Base-by-base conservation (phyloP, 2,797 vertebrate genomes). In the Luscinia megarhynchos region DNA sequence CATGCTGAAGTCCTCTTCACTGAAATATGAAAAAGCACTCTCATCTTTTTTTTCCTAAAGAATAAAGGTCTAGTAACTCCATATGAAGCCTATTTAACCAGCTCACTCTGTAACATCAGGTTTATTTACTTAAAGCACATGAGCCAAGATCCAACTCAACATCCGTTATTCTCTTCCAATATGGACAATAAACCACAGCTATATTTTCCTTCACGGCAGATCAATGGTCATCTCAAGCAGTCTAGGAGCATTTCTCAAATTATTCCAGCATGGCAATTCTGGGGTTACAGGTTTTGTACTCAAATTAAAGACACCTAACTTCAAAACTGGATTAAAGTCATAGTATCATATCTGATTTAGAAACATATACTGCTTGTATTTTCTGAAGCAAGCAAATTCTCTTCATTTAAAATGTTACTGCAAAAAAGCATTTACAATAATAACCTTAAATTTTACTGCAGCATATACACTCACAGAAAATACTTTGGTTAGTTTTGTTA, bases 151-250 rank as follows among this genome's bases (percentile, higher is more conserved):
- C 17, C 26, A 88, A 12, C 11, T 24, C 38, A 74, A 69, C 22
- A 66, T 7, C 53, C 70, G 51, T 53, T 67, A 70, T 17, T 77
- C 32, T 54, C 41, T 34, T 70, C 29, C 36, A 50, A 41, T 7
- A 57, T 0, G 0, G 32, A 58, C 27, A 75, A n/a, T 6, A 57
- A 75, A 72, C 75, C 29, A 7, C 2, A 63, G 53, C 22, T 18
- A 0, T 24, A 20, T 78, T 81, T 77, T 81, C 22, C 10, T 43
- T 61, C 54, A 41, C 1, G 5, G 27, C 24, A 91, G 22, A 72
- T 34, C 29, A 81, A 23, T 11, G 7, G 15, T 75, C 58, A 88
- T 21, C 43, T 76, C 55, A 64, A 69, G 21, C 20, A 51, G 40
- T 1, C 48, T 36, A 18, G 10, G 26, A 85, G n/a, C 6, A 41